phyloP scores from a whole-genome alignment of 2,888 invertebrate genomes.

The Drosophila macrospina region DNA sequence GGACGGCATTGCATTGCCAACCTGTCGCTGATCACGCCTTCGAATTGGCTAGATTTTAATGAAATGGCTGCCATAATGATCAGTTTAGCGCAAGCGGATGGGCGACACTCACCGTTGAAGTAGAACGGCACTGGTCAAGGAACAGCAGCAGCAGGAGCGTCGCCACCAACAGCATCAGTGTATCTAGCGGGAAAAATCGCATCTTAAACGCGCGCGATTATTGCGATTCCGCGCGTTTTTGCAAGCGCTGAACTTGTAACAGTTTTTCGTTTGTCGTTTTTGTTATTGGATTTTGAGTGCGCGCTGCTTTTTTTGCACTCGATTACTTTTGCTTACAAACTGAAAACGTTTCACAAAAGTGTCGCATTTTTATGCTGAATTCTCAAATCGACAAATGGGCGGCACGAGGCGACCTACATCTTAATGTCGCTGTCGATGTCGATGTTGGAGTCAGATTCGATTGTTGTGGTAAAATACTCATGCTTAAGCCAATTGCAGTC shows the following conservation, averaged over 20 bases:
- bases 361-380: conserved; percentile 76
- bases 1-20: neutral
- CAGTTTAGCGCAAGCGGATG: neutral
- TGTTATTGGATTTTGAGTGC: conserved; percentile 28
- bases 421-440: conserved; percentile 19
- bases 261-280: conserved; percentile 47
- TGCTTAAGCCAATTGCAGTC: conserved; percentile 11
- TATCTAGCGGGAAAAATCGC: conserved; percentile 17
- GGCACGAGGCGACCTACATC: conserved; percentile 59
- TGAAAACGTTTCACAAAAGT: conserved; percentile 70
- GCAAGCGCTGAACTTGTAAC: conserved; percentile 67
- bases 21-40: neutral
- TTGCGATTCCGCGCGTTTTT: conserved; percentile 13
- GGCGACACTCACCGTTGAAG: neutral
- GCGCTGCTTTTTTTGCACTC: conserved; percentile 41
- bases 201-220: conserved; percentile 18
- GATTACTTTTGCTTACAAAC: conserved; percentile 69
- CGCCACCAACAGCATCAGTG: neutral
- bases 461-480: conserved; percentile 20
- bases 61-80: neutral
- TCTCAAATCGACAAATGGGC: conserved; percentile 66
- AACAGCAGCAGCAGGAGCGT: conserved; percentile 2
- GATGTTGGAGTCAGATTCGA: conserved; percentile 22
- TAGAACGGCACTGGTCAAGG: neutral
- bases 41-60: conserved; percentile 14